phyloP scores from a whole-genome alignment of 2,797 vertebrate species.

The Hafferia zeledoni region DNA sequence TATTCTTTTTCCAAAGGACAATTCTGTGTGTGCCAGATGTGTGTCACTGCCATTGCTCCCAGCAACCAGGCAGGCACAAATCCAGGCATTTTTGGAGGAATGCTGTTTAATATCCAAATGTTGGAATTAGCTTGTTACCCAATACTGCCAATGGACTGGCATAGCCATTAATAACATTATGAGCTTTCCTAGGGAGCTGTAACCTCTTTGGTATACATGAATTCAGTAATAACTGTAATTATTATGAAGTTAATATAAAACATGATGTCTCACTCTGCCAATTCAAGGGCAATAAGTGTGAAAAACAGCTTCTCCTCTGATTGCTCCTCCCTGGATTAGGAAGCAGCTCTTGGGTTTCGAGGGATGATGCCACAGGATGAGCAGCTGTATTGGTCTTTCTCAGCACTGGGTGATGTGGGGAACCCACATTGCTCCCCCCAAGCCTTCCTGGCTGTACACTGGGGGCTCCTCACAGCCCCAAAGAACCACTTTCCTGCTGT shows the following conservation, averaged over 20 bases:
- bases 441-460: accelerated
- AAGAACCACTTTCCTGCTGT: accelerated
- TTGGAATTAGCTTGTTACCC: slow-evolving; percentile 56
- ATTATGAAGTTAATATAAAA: slow-evolving; percentile 77
- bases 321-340: not conserved
- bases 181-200: slow-evolving; percentile 61
- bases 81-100: not conserved
- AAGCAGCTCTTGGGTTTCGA: not conserved
- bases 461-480: not conserved
- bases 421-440: accelerated
- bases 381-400: not conserved
- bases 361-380: not conserved
- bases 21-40: accelerated
- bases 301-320: slow-evolving; percentile 44
- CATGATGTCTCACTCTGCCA: slow-evolving; percentile 70
- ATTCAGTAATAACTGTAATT: slow-evolving; percentile 79
- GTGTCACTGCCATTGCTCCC: not conserved
- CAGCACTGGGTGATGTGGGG: accelerated
- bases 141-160: slow-evolving; percentile 46
- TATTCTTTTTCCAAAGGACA: not conserved
- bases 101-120: slow-evolving; percentile 13
- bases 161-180: slow-evolving; percentile 67
- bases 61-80: not conserved
- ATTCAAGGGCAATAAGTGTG: slow-evolving; percentile 73
- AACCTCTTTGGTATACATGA: slow-evolving; percentile 72